Evolutionary conservation across 1,140 invertebrate species (phyloP), one percentile per base, ranked within the genome.

Genomic region (Teleogryllus occipitalis): DNA sequence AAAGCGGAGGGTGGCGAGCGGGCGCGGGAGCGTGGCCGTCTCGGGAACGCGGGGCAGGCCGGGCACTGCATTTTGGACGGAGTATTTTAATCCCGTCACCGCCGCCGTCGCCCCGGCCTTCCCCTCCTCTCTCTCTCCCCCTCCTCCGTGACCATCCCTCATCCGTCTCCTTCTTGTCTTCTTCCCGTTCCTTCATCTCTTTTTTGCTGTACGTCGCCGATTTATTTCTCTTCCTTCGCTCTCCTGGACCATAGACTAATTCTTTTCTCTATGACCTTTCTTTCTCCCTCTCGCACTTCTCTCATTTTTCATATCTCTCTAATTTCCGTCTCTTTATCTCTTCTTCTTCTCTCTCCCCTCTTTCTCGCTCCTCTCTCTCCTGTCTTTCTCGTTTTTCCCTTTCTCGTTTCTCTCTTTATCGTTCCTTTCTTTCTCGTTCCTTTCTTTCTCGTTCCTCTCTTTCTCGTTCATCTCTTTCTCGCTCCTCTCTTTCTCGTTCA

Each of bases 251-350:
- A n/a, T n/a, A n/a, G 8, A 14, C 18, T 46, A 12, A 10, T 77
- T 21, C 82, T 78, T 87, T 85, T 85, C 85, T 86, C 86, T 83
- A 84, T 82, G 83, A 85, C 83, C 84, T 84, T 83, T 86, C 84
- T 85, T 84, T 85, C 85, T 85, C 84, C 84, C 82, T 83, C 82
- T 84, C 82, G 74, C 75, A 3, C 14, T 2, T 22, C 46, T 47
- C 22, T 22, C 22, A 27, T 4, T 76, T 22, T 47, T 1, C 6
- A 15, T 22, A 5, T 47, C 46, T 2, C 75, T 78, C 78, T 21
- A 81, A 65, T 48, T 75, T 82, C 80, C 8, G 48, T 73, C 76
- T 15, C 47, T 47, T 12, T 39, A 7, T 80, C 48, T 73, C 27
- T 15, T 18, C 77, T 48, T 46, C 4, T 7, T 73, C 47, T 48